Evolutionary conservation across 2,797 vertebrate species (phyloP), one percentile per base, ranked within the genome.

Genomic region (Sparidentex hasta): DNA sequence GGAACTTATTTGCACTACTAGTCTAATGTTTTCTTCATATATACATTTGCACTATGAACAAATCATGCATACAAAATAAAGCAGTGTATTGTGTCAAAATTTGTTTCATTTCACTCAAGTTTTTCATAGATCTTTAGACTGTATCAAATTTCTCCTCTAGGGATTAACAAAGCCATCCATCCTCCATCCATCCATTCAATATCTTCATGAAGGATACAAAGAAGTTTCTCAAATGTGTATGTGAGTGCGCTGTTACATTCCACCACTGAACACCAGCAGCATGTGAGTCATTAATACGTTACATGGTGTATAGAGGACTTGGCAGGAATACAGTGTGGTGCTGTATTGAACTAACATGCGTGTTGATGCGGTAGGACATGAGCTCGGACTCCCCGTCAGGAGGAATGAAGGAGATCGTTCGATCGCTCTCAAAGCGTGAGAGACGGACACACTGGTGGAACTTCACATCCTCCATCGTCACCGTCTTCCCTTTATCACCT

Each of bases 371-470:
- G 79, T 98, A 98, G 65, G 97, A 97, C 98, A 99, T 98, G 79
- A 99, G 95, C 78, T 99, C 98, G 1, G 98, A 98, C 85, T 98
- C 97, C 0, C 97, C 98, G 0, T 98, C 98, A 0, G 98, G 98
- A 0, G 97, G 98, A 82, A 98, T 96, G 93, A 99, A 99, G 76
- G 97, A 97, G 90, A 98, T 99, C 20, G 97, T 99, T 5, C 97
- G 94, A 90, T 98, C 97, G 0, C 93, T 97, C 68, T 98, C 98
- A 2, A 99, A 99, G 17, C 97, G 97, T 0, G 98, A 98, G 0
- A 98, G 96, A 0, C 97, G 95, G 13, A 99, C 98, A 0, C 97
- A 99, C 92, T 99, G 98, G 89, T 99, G 98, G 86, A 99, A 99
- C 85, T 98, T 98, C 4, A 98, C 97, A 0, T 99, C 98, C 84